A percentile compares a stretch with the other conserved stretches of the same genome.
phyloP scores from a whole-genome alignment of 1,140 invertebrate genomes.

The Drosophila quadrilineata region DNA sequence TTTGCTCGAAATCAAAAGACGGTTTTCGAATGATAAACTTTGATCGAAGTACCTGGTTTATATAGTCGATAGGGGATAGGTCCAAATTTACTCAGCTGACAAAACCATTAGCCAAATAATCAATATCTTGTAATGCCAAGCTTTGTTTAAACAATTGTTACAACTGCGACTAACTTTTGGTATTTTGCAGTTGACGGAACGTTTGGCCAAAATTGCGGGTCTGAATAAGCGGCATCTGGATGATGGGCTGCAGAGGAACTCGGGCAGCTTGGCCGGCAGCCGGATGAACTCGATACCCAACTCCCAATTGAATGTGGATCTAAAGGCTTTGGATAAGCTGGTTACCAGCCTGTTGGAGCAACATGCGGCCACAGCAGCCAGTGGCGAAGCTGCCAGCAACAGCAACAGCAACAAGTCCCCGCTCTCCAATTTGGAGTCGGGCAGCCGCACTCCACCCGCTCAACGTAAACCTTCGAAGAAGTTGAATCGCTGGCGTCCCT shows the following conservation, averaged over 20 bases:
- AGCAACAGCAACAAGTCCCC: not conserved
- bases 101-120: too few relatives aligned
- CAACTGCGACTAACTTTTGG: too few relatives aligned
- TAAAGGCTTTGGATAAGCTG: constrained; percentile 73
- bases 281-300: constrained; percentile 73
- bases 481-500: constrained; percentile 70
- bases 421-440: constrained; percentile 12
- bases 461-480: constrained; percentile 64
- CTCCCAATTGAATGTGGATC: constrained; percentile 70
- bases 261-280: constrained; percentile 58
- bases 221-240: constrained; percentile 54
- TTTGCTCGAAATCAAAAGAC: not conserved
- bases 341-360: constrained; percentile 71
- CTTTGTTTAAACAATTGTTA: not conserved
- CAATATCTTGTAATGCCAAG: too few relatives aligned
- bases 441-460: constrained; percentile 45
- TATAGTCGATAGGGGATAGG: too few relatives aligned
- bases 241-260: constrained; percentile 38
- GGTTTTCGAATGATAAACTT: not conserved
- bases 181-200: constrained; percentile 68
- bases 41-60: not conserved
- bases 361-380: constrained; percentile 34
- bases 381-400: constrained; percentile 7
- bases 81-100: not conserved
- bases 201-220: constrained; percentile 72